phyloP scores from a whole-genome alignment of 2,888 invertebrate genomes.

The Rhagium mordax region DNA sequence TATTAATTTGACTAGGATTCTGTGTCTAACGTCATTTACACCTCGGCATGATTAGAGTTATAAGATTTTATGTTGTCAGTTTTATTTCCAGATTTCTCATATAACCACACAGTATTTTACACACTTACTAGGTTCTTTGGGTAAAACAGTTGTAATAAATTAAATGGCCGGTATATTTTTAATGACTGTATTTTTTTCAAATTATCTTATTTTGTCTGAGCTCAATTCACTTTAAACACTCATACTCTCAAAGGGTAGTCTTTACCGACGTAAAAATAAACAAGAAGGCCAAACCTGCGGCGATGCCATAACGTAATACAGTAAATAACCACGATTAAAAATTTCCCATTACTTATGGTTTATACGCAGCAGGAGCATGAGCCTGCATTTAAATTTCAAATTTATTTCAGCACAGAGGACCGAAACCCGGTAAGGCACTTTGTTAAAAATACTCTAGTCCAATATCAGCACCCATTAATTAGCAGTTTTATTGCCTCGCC shows the following conservation, averaged over 20 bases:
- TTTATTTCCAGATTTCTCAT: too few species aligned
- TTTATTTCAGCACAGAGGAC: constrained; percentile 38
- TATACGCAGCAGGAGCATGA: constrained; percentile 38
- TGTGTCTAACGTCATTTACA: too few species aligned
- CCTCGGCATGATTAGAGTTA: too few species aligned
- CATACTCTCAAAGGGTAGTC: background rate
- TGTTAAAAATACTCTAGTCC: constrained; percentile 49
- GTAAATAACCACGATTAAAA: constrained; percentile 46
- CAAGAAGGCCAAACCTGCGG: background rate
- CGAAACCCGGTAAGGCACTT: constrained; percentile 50
- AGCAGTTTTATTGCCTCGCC: constrained; percentile 50
- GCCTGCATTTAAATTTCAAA: constrained; percentile 45
- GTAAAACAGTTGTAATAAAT: too few species aligned
- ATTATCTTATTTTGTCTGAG: too few species aligned
- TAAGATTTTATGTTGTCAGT: too few species aligned
- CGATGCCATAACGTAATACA: constrained; percentile 15
- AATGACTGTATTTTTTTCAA: too few species aligned
- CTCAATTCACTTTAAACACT: background rate
- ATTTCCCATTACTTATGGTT: constrained; percentile 44
- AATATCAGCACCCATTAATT: constrained; percentile 53
- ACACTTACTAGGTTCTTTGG: too few species aligned
- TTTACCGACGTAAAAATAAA: background rate
- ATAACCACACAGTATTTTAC: too few species aligned
- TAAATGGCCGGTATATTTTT: too few species aligned
- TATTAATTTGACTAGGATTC: too few species aligned